Percentiles rank a stretch among this genome's conserved stretches.
Evolutionary conservation across 2,113 vertebrate genomes (phyloP).

Genomic region (Electrona antarctica): DNA sequence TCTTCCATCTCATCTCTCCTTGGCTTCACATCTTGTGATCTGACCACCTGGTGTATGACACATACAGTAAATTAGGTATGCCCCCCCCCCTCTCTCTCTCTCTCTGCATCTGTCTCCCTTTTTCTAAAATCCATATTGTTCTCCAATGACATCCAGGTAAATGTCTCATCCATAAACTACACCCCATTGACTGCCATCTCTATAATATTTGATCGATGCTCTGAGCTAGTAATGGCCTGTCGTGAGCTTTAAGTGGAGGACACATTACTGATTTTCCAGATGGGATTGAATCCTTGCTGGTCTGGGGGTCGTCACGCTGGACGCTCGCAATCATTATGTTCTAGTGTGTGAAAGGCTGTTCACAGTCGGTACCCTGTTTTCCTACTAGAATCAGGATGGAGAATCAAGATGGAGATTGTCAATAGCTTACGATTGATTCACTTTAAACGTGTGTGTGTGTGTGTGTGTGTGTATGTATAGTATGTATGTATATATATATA

Average conservation of each 20-base stretch:
- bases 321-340: too few species aligned
- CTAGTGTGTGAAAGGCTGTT: too few species aligned
- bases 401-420: too few species aligned
- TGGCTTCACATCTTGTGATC: background rate
- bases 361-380: too few species aligned
- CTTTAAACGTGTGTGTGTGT: background rate
- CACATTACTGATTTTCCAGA: too few species aligned
- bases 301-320: too few species aligned
- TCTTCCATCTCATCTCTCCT: slow-evolving; percentile 19
- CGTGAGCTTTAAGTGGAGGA: slow-evolving; percentile 25
- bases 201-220: slow-evolving; percentile 24
- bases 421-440: background rate
- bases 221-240: slow-evolving; percentile 11
- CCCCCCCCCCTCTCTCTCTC: slow-evolving; percentile 4
- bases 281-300: too few species aligned
- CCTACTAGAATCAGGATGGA: too few species aligned
- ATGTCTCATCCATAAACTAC: slow-evolving; percentile 36
- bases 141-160: slow-evolving; percentile 44
- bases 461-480: too few species aligned
- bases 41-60: background rate
- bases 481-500: too few species aligned
- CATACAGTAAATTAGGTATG: background rate
- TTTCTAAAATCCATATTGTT: background rate
- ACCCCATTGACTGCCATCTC: slow-evolving; percentile 22
- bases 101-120: background rate